These are phyloP conservation scores for Eciton burchellii DNA, from an alignment of 1,140 invertebrate species.

Conservation along the genomic window DNA sequence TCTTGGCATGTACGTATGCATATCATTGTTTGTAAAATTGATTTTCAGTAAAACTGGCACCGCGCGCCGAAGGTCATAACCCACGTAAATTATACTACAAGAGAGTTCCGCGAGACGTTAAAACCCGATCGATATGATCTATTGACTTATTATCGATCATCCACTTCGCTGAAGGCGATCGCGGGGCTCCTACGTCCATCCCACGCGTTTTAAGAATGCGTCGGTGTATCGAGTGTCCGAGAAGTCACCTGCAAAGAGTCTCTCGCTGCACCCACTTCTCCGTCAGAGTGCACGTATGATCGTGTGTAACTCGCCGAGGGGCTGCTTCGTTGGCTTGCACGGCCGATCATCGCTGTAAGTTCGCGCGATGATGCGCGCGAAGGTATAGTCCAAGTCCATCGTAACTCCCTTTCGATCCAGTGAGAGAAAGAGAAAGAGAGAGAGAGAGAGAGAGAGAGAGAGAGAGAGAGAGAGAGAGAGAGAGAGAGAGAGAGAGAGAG, in stretches of 20 bases:
- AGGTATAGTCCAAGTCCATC: constrained; percentile 46
- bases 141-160: constrained; percentile 59
- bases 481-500: background rate
- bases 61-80: constrained; percentile 20
- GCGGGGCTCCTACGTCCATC: constrained; percentile 45
- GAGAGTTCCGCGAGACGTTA: constrained; percentile 39
- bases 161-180: constrained; percentile 31
- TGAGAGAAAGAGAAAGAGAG: constrained; percentile 1
- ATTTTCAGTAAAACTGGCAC: constrained; percentile 33
- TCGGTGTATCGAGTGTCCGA: constrained; percentile 22
- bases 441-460: constrained; percentile 1
- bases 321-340: constrained; percentile 36
- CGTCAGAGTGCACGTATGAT: constrained; percentile 22
- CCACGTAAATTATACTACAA: constrained; percentile 38
- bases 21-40: constrained; percentile 18
- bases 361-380: constrained; percentile 58
- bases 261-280: constrained; percentile 43
- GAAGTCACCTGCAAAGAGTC: constrained; percentile 56
- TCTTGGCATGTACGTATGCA: background rate
- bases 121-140: constrained; percentile 53
- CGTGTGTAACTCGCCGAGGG: background rate
- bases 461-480: constrained; percentile 7
- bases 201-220: constrained; percentile 53
- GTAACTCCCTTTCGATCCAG: constrained; percentile 54
- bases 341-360: constrained; percentile 54